Evolutionary conservation across 1,140 invertebrate genomes (phyloP).

Genomic region (Zaprionus ghesquierei): DNA sequence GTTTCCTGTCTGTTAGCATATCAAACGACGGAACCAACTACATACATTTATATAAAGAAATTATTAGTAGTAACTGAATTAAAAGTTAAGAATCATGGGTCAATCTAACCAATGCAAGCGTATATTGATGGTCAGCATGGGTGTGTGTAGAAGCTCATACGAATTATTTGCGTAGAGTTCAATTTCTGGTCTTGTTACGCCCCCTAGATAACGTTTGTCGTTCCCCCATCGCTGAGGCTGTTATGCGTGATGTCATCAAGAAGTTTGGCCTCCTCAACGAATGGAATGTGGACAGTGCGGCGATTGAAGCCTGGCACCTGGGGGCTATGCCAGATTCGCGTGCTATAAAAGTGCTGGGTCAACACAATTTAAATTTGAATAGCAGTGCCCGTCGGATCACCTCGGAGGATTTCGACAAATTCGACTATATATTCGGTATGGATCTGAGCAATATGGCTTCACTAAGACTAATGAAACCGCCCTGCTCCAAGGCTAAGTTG

Average conservation of each 20-base stretch:
- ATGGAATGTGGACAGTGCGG: conserved; percentile 95
- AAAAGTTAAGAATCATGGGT: conserved; percentile 9
- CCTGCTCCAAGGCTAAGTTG: conserved; percentile 87
- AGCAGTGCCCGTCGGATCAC: conserved; percentile 89
- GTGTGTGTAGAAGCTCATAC: conserved; percentile 57
- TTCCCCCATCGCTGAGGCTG: conserved; percentile 96
- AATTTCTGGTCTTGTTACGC: background rate
- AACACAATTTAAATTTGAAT: conserved; percentile 88
- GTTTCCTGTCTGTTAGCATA: background rate
- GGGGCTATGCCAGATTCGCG: conserved; percentile 90
- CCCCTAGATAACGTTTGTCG: conserved; percentile 93
- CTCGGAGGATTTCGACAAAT: conserved; percentile 88
- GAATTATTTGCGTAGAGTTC: background rate
- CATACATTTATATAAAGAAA: background rate
- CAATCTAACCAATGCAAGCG: conserved; percentile 12
- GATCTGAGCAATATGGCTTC: conserved; percentile 90
- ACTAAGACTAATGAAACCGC: conserved; percentile 86
- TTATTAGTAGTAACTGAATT: background rate
- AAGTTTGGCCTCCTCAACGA: conserved; percentile 85
- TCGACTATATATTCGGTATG: conserved; percentile 95
- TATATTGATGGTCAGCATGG: conserved; percentile 84
- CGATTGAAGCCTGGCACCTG: conserved; percentile 91
- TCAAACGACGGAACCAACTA: too few species aligned
- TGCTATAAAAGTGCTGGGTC: conserved; percentile 87
- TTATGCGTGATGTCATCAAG: conserved; percentile 90